Base-by-base conservation (phyloP, 92 coral and sea anemone genomes). In the Nematostella vectensis region DNA sequence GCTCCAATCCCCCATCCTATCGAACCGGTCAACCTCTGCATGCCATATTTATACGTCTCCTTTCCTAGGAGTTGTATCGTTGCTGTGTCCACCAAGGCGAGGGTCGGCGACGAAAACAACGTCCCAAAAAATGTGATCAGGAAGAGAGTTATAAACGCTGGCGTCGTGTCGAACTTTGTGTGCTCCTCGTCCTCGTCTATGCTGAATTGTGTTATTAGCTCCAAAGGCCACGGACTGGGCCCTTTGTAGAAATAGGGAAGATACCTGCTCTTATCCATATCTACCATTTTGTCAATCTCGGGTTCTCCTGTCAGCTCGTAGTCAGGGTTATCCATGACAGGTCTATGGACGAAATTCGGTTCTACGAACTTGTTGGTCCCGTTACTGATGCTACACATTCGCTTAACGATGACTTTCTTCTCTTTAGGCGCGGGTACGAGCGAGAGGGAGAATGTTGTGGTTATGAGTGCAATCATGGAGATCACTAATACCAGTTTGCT, bases 1-100 rank as follows among this genome's bases (percentile, higher is more conserved):
- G 98, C 98, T 24, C 98, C 98, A 3, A 91, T 75, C n/a, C 98
- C 98, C 98, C 98, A 91, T 15, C 98, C 98, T 29, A 91, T 77
- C n/a, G 98, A 91, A 58, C 98, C 98, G 47, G 98, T 91, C 50
- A 91, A 72, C 55, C 98, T 81, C 53, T 91, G 98, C 96, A 86
- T 91, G 37, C 98, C 98, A 47, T 91, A 91, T 61, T 91, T 91
- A 72, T 91, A 81, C 2, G 98, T 91, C 48, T 91, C 89, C 40
- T 81, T 76, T 11, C 89, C 95, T 21, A 91, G 78, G 22, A 91
- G 75, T 28, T 86, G 98, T 30, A 91, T 72, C 3, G 98, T 91
- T 26, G 98, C 98, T 30, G 98, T 91, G 62, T 91, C 98, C 0
- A 91, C 96, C 47, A 91, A 57, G 13, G 98, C 98, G 15, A 91